phyloP scores from a whole-genome alignment of 2,888 invertebrate species.

The Eremobia ochroleuca region DNA sequence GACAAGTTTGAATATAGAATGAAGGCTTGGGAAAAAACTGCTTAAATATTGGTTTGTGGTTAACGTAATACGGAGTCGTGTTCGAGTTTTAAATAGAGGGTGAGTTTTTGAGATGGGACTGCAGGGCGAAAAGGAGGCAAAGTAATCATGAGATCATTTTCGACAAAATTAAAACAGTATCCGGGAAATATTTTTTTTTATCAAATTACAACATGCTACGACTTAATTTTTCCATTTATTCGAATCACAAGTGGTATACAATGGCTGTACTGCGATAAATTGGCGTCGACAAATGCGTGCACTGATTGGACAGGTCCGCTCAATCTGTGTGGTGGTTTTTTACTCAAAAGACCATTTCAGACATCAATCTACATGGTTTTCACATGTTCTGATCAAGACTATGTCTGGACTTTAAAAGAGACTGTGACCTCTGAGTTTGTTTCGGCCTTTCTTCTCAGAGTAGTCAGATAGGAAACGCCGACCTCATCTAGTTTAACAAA shows the following conservation, averaged over 20 bases:
- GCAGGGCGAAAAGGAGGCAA: background rate
- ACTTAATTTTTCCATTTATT: background rate
- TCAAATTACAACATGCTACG: background rate
- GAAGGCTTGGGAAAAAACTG: conserved; percentile 21
- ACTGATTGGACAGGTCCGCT: too few species aligned
- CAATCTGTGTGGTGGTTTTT: too few species aligned
- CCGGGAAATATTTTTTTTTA: background rate
- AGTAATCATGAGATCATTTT: background rate
- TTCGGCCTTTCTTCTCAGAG: too few species aligned
- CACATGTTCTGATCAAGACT: too few species aligned
- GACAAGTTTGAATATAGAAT: conserved; percentile 44
- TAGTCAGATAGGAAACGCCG: too few species aligned
- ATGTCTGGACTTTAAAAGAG: too few species aligned
- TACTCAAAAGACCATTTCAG: too few species aligned
- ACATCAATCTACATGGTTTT: too few species aligned
- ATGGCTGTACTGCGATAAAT: background rate
- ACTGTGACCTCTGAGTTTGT: too few species aligned
- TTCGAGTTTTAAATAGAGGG: background rate
- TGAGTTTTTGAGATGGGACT: background rate
- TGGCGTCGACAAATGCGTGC: too few species aligned
- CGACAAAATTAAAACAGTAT: background rate
- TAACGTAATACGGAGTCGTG: background rate
- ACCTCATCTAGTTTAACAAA: too few species aligned
- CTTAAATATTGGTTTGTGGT: background rate
- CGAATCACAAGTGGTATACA: background rate